Conservation (phyloP, 2,797 vertebrate species). For the Enteromius mattozi region DNA sequence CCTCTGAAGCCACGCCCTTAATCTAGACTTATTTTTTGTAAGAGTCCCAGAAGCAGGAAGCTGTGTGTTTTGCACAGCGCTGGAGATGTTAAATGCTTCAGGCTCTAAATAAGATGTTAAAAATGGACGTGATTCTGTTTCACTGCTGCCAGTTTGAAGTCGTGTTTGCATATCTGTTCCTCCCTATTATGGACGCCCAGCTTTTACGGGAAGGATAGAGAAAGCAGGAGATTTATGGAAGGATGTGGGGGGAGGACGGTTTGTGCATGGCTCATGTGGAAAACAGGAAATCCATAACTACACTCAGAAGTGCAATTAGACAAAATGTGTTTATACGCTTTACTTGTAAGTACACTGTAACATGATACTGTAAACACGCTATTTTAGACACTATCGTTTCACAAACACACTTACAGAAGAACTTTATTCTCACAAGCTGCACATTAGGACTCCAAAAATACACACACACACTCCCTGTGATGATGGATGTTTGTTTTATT, state of each 20-base stretch:
- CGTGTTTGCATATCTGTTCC: constrained; percentile 27
- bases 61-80: not conserved
- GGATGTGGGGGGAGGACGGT: not conserved
- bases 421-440: constrained; percentile 7
- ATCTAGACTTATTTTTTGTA: not conserved
- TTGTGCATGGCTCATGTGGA: constrained; percentile 8
- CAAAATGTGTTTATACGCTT: constrained; percentile 41
- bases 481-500: not conserved
- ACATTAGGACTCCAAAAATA: not conserved
- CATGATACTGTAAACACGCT: constrained; percentile 36
- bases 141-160: constrained; percentile 33
- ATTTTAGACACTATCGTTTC: not conserved
- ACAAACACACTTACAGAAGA: constrained; percentile 14
- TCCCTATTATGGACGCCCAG: not conserved
- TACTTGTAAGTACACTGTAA: constrained; percentile 44
- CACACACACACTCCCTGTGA: constrained; percentile 22
- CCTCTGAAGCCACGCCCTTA: constrained; percentile 61
- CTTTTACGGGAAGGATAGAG: not conserved
- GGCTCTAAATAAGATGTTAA: constrained; percentile 26
- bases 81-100: constrained; percentile 10
- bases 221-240: not conserved
- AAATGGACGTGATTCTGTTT: constrained; percentile 27
- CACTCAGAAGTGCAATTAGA: constrained; percentile 81
- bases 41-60: not conserved
- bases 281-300: constrained; percentile 59